phyloP scores from a whole-genome alignment of 2,888 invertebrate genomes.

The Acleris literana region DNA sequence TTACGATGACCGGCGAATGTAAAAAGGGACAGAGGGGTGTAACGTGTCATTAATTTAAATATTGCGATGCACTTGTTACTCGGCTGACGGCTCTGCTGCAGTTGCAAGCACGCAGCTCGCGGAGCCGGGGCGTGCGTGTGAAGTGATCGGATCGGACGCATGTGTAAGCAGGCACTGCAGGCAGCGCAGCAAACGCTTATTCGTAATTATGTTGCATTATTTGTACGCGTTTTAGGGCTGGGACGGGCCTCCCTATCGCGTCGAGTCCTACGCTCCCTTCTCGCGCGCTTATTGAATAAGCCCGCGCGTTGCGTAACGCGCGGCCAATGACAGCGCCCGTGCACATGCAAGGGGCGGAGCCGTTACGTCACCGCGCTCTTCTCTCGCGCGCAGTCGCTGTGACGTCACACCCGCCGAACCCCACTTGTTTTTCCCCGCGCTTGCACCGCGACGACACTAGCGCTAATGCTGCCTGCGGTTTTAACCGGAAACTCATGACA shows the following conservation, averaged over 20 bases:
- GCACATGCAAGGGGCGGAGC: conserved; percentile 82
- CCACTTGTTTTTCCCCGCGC: conserved; percentile 54
- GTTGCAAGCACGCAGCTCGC: conserved; percentile 33
- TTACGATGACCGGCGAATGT: conserved; percentile 28
- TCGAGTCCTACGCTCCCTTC: conserved; percentile 76
- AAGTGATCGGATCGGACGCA: conserved; percentile 50
- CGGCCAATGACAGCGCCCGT: conserved; percentile 80
- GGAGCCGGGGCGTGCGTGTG: conserved; percentile 45
- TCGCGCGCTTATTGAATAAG: conserved; percentile 72
- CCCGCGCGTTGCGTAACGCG: conserved; percentile 77
- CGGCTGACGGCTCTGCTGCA: conserved; percentile 36
- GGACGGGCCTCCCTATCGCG: conserved; percentile 71
- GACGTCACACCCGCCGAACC: conserved; percentile 70
- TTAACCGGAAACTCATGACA: conserved; percentile 69
- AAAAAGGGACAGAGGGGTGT: conserved; percentile 33
- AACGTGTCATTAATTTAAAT: conserved; percentile 55
- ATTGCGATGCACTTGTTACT: conserved; percentile 64
- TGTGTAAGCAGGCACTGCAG: conserved; percentile 48
- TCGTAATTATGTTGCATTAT: conserved; percentile 74
- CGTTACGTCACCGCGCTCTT: conserved; percentile 78
- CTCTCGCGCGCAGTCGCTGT: conserved; percentile 80
- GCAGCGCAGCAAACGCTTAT: conserved; percentile 37
- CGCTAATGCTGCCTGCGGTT: conserved; percentile 67
- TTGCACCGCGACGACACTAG: conserved; percentile 64
- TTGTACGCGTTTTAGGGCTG: conserved; percentile 71